Conservation (phyloP, 2,888 invertebrate genomes). For the Microplitis manilae region DNA sequence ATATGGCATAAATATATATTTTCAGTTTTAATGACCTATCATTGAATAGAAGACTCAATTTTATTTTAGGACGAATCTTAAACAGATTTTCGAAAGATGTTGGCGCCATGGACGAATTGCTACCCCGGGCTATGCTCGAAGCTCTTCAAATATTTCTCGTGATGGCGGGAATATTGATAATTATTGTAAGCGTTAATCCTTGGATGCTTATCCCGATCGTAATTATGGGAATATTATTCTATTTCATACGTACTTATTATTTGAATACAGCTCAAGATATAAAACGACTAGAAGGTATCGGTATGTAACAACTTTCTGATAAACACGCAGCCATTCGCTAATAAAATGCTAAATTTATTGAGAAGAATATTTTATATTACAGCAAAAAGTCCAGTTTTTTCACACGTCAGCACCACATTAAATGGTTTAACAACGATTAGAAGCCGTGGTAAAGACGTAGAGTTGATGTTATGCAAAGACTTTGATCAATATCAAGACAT, state of each 20-base stretch:
- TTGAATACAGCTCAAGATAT: conserved; percentile 81
- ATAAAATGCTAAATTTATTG: not conserved
- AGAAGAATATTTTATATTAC: not conserved
- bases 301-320: conserved; percentile 56
- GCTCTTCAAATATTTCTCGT: conserved; percentile 73
- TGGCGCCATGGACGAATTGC: conserved; percentile 76
- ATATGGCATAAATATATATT: too few species aligned
- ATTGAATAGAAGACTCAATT: not conserved
- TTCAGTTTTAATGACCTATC: too few species aligned
- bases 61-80: conserved; percentile 74
- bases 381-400: conserved; percentile 90
- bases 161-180: conserved; percentile 70
- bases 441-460: conserved; percentile 78
- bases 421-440: conserved; percentile 91
- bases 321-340: too few species aligned
- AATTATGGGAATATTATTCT: conserved; percentile 77
- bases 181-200: conserved; percentile 76
- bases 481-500: conserved; percentile 81
- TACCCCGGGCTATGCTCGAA: conserved; percentile 75
- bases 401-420: conserved; percentile 88
- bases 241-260: conserved; percentile 77
- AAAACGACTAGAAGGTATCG: conserved; percentile 76
- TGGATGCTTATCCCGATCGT: conserved; percentile 78
- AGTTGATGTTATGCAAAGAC: conserved; percentile 80
- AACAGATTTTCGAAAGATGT: conserved; percentile 86